phyloP scores from a whole-genome alignment of 2,888 invertebrate species.

The Orchesellides sinensis region DNA sequence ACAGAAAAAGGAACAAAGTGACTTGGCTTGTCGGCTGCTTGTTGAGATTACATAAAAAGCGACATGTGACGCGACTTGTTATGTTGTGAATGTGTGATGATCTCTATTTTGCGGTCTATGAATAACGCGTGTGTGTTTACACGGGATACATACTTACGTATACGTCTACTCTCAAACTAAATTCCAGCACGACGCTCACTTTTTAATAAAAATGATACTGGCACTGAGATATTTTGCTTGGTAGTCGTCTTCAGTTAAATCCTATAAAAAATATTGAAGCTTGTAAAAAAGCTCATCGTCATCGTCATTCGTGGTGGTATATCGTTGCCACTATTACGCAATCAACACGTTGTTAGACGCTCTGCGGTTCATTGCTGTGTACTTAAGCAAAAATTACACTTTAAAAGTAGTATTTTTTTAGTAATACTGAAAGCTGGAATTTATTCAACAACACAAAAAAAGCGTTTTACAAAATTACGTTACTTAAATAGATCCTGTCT shows the following conservation, averaged over 20 bases:
- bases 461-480: slow-evolving; percentile 10
- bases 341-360: slow-evolving; percentile 41
- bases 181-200: slow-evolving; percentile 4
- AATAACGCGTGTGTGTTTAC: slow-evolving; percentile 58
- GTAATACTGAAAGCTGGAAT: too few species aligned
- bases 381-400: too few species aligned
- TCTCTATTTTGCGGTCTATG: slow-evolving; percentile 37
- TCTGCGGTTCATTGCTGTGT: not conserved
- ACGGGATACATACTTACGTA: slow-evolving; percentile 43
- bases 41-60: too few species aligned
- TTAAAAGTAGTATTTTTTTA: too few species aligned
- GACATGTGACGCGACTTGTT: too few species aligned
- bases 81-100: not conserved
- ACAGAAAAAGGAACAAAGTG: too few species aligned
- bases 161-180: slow-evolving; percentile 5
- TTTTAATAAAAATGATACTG: too few species aligned
- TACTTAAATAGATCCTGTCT: slow-evolving; percentile 29
- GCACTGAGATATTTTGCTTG: slow-evolving; percentile 22
- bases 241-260: slow-evolving; percentile 10
- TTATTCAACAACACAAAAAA: slow-evolving; percentile 20
- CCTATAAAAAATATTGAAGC: slow-evolving; percentile 34
- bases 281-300: slow-evolving; percentile 33
- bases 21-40: too few species aligned
- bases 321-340: slow-evolving; percentile 57
- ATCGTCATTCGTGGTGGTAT: slow-evolving; percentile 53